phyloP scores from a whole-genome alignment of 2,113 vertebrate genomes.

The Catagonus wagneri region DNA sequence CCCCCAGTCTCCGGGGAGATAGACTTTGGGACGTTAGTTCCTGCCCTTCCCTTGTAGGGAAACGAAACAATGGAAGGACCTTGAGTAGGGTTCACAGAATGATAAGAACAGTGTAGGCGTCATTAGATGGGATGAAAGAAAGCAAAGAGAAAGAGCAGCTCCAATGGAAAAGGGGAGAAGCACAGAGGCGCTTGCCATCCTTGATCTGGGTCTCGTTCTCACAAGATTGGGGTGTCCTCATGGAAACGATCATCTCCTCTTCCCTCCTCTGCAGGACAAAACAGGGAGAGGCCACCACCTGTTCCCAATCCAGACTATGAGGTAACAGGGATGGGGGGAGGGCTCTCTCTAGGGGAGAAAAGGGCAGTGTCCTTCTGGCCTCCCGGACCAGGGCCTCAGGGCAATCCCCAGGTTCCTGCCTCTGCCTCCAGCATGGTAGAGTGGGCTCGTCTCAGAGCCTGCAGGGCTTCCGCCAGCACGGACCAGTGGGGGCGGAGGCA shows the following conservation, averaged over 20 bases:
- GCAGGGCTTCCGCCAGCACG: neutral
- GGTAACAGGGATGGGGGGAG: constrained; percentile 78
- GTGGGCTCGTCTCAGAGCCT: neutral
- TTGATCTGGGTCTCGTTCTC: neutral
- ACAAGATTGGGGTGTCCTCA: neutral
- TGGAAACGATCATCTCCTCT: neutral
- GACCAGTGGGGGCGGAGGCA: rapidly evolving
- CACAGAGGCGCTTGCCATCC: neutral
- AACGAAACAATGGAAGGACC: neutral
- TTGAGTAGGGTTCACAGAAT: neutral
- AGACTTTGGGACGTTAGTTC: neutral
- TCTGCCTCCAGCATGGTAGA: neutral
- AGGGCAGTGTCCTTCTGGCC: neutral
- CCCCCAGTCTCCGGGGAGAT: neutral
- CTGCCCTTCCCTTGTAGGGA: neutral
- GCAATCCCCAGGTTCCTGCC: neutral
- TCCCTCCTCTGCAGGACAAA: constrained; percentile 82
- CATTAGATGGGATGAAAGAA: neutral
- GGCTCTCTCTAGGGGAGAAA: neutral
- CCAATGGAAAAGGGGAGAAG: neutral
- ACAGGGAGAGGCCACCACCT: constrained; percentile 87
- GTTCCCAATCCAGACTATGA: constrained; percentile 91
- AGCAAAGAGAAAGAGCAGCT: neutral
- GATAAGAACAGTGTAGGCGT: neutral
- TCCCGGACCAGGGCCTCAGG: neutral